phyloP scores from a whole-genome alignment of 2,113 vertebrate species.

The Ranitomeya variabilis region DNA sequence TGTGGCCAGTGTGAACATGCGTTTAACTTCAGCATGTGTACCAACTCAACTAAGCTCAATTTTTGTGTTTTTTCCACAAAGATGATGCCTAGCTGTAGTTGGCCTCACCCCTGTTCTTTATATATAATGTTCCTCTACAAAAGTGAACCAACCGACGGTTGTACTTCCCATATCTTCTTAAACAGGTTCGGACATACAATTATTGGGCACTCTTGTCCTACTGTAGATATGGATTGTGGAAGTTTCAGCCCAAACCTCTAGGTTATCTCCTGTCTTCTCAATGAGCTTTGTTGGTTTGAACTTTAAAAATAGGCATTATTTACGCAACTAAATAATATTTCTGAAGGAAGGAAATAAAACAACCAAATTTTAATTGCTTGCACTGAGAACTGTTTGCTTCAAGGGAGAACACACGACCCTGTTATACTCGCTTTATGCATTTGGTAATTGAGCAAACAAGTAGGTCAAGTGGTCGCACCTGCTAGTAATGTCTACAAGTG shows the following conservation, averaged over 20 bases:
- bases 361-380: not conserved
- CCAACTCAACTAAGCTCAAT: too few species aligned
- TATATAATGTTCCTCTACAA: too few species aligned
- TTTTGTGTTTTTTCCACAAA: too few species aligned
- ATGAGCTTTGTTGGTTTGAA: not conserved
- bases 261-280: not conserved
- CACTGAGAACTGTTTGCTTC: not conserved
- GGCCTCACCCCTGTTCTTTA: too few species aligned
- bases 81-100: too few species aligned
- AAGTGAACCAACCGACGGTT: too few species aligned
- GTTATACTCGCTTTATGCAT: not conserved
- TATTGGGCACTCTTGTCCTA: not conserved
- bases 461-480: constrained; percentile 23
- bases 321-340: not conserved
- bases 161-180: not conserved
- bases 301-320: not conserved
- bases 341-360: not conserved
- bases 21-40: too few species aligned
- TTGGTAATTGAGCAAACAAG: constrained; percentile 22
- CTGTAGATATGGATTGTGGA: not conserved
- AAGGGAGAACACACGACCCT: not conserved
- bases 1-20: too few species aligned
- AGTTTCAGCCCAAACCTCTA: not conserved
- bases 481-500: not conserved
- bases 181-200: not conserved